Conservation (phyloP, 2,888 invertebrate genomes). For the Drepanosiphum platanoidis region DNA sequence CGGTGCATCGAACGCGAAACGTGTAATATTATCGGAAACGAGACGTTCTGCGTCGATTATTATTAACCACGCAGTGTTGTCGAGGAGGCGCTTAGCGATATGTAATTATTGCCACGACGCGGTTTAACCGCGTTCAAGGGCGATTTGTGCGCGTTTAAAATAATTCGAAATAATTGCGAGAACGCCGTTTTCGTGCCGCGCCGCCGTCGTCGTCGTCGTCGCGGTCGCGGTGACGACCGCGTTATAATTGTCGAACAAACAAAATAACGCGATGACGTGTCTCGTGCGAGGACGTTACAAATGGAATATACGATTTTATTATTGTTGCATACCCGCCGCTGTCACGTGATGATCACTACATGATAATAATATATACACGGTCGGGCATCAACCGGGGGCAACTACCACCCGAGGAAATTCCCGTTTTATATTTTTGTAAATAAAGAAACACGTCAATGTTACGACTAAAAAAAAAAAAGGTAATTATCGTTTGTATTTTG, state of each 20-base stretch:
- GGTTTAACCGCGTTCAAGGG: conserved; percentile 13
- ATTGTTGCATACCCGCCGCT: no score
- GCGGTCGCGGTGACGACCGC: not conserved
- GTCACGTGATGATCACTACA: no score
- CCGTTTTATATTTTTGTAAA: no score
- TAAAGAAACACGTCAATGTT: no score
- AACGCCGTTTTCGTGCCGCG: conserved; percentile 24
- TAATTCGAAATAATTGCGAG: conserved; percentile 21
- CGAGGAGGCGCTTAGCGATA: not conserved
- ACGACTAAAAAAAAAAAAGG: no score
- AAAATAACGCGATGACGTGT: not conserved
- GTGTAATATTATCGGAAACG: not conserved
- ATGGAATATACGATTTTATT: no score
- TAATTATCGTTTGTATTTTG: no score
- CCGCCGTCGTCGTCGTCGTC: not conserved
- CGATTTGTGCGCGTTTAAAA: not conserved
- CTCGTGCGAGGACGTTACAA: not conserved
- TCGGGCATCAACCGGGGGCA: no score
- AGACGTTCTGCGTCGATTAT: not conserved
- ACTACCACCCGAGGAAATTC: no score
- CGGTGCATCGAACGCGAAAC: no score
- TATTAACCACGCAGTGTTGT: not conserved
- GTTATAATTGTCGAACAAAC: not conserved
- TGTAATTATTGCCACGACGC: not conserved
- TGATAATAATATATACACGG: no score